Percentiles rank a stretch among this genome's conserved stretches.
These are phyloP conservation scores for Drosophila virilis DNA, from an alignment of 1,140 invertebrate genomes.

Conservation along the genomic window DNA sequence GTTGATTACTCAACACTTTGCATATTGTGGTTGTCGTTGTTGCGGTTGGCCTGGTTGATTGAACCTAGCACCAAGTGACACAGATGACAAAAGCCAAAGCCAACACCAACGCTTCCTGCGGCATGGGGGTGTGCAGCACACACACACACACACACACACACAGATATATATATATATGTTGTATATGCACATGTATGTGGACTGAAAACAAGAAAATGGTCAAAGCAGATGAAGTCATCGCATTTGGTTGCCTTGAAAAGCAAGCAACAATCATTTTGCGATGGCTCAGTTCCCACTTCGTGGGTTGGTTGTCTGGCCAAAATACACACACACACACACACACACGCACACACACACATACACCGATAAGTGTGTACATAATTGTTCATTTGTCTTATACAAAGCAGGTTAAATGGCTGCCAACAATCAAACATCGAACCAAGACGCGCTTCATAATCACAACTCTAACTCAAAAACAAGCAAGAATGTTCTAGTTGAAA, in stretches of 20 bases:
- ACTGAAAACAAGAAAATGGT: conserved; percentile 46
- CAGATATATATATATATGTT: conserved; percentile 3
- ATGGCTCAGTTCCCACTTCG: conserved; percentile 30
- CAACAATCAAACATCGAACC: conserved; percentile 3
- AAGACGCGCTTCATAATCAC: background rate
- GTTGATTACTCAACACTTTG: conserved; percentile 62
- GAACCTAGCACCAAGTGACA: conserved; percentile 51
- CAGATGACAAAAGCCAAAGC: conserved; percentile 45
- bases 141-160: conserved; percentile 20
- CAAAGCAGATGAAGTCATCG: conserved; percentile 74
- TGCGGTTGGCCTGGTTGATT: conserved; percentile 35
- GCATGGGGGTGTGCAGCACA: conserved; percentile 42
- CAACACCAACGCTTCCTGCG: conserved; percentile 32
- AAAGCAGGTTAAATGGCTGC: conserved; percentile 25
- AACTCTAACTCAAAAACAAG: no score
- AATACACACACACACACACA: background rate
- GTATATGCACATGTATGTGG: background rate
- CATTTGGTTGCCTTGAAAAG: conserved; percentile 58
- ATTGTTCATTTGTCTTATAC: background rate
- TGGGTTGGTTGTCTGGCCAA: conserved; percentile 7
- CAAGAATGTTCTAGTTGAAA: no score
- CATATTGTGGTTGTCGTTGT: conserved; percentile 15
- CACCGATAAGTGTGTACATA: background rate
- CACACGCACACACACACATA: conserved; percentile 9
- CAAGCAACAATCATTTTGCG: conserved; percentile 22